Conservation (phyloP, 2,888 invertebrate species). For the Eupeodes luniger region DNA sequence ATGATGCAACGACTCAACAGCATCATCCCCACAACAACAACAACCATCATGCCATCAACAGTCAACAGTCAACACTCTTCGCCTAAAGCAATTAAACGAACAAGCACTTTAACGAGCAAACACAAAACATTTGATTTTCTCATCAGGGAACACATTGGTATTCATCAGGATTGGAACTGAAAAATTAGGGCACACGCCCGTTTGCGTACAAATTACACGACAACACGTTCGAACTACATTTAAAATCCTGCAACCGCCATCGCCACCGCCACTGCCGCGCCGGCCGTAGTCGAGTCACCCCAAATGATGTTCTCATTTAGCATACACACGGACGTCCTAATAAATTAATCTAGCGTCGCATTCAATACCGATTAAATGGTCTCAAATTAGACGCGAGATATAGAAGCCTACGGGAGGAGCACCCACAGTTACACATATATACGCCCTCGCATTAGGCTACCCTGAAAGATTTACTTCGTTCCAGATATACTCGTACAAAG, state of each 20-base stretch:
- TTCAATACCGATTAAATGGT: constrained; percentile 72
- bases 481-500: background rate
- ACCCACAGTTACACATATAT: constrained; percentile 37
- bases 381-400: constrained; percentile 66
- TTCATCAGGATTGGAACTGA: constrained; percentile 23
- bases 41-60: background rate
- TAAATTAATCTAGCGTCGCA: constrained; percentile 70
- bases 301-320: constrained; percentile 67
- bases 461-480: constrained; percentile 29
- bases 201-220: constrained; percentile 70
- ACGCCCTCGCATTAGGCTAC: constrained; percentile 37
- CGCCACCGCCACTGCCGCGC: background rate
- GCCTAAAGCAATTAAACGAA: constrained; percentile 68
- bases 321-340: constrained; percentile 71
- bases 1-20: background rate
- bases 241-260: constrained; percentile 32
- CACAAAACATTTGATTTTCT: constrained; percentile 67
- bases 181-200: constrained; percentile 74
- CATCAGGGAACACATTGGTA: constrained; percentile 41
- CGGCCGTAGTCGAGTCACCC: background rate
- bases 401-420: constrained; percentile 41
- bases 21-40: constrained; percentile 5
- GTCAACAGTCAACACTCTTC: constrained; percentile 9
- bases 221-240: constrained; percentile 60
- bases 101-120: constrained; percentile 73